phyloP scores from a whole-genome alignment of 2,113 vertebrate species.

The Leuciscus idus region DNA sequence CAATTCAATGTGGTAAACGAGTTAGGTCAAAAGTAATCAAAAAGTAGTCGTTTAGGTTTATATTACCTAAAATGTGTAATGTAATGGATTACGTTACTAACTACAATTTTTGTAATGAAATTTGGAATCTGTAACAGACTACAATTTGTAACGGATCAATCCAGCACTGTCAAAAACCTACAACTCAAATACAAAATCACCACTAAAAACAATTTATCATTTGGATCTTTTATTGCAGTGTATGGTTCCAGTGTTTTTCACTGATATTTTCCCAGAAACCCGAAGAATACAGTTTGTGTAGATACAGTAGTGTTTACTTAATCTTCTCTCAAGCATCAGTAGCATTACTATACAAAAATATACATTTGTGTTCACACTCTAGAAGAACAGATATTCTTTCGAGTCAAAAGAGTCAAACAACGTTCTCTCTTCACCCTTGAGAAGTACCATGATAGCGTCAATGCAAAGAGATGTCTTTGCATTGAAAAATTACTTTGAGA shows the following conservation, averaged over 20 bases:
- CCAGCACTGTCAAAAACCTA: too few relatives aligned
- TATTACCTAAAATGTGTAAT: too few relatives aligned
- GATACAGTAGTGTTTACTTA: background rate
- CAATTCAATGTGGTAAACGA: too few relatives aligned
- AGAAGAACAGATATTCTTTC: background rate
- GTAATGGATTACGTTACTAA: too few relatives aligned
- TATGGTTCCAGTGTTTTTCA: constrained; percentile 9
- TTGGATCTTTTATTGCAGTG: background rate
- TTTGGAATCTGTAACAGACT: too few relatives aligned
- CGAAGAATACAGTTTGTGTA: background rate
- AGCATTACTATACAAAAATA: constrained; percentile 22
- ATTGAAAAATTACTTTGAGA: background rate
- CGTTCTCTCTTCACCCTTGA: background rate
- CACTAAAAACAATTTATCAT: background rate
- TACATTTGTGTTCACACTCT: background rate
- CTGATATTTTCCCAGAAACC: background rate
- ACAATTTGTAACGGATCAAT: too few relatives aligned
- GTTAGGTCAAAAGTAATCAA: too few relatives aligned
- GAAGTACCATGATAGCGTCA: background rate
- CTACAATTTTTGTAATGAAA: too few relatives aligned
- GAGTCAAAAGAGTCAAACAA: background rate
- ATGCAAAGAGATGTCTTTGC: background rate
- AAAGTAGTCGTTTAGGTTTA: too few relatives aligned
- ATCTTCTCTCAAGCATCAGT: background rate
- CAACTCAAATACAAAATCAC: background rate